Evolutionary conservation across 1,140 invertebrate genomes (phyloP).

Genomic region (Chymomyza costata): DNA sequence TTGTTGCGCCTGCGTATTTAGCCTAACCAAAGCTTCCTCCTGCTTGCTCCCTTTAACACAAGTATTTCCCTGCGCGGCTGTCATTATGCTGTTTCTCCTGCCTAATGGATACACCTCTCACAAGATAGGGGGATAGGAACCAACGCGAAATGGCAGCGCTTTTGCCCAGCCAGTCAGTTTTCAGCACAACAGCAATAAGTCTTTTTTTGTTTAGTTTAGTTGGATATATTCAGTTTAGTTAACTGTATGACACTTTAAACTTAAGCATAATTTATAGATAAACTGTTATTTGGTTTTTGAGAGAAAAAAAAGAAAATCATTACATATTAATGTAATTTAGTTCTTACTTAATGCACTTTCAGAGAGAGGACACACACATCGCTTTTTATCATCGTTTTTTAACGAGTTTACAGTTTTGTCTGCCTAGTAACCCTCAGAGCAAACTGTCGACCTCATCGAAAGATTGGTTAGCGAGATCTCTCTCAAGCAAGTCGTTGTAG

Average conservation of each 20-base stretch:
- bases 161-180: constrained; percentile 21
- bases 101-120: constrained; percentile 39
- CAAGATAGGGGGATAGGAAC: constrained; percentile 10
- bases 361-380: constrained; percentile 65
- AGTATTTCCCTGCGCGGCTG: background rate
- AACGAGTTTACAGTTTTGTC: constrained; percentile 62
- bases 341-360: constrained; percentile 73
- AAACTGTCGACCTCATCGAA: constrained; percentile 39
- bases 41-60: constrained; percentile 13
- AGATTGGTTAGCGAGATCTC: constrained; percentile 38
- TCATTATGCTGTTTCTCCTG: constrained; percentile 33
- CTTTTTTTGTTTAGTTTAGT: too few species aligned
- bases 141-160: constrained; percentile 13
- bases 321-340: constrained; percentile 59
- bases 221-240: too few species aligned
- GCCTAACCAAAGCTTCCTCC: constrained; percentile 50
- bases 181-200: too few species aligned
- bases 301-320: constrained; percentile 25
- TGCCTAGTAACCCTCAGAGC: constrained; percentile 60
- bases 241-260: too few species aligned
- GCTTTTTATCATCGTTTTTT: constrained; percentile 65
- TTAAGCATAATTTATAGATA: constrained; percentile 1
- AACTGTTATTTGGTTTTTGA: background rate
- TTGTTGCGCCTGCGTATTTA: constrained; percentile 5
- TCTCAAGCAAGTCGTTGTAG: constrained; percentile 4